Evolutionary conservation across 2,797 vertebrate genomes (phyloP).

Genomic region (Menidia menidia): DNA sequence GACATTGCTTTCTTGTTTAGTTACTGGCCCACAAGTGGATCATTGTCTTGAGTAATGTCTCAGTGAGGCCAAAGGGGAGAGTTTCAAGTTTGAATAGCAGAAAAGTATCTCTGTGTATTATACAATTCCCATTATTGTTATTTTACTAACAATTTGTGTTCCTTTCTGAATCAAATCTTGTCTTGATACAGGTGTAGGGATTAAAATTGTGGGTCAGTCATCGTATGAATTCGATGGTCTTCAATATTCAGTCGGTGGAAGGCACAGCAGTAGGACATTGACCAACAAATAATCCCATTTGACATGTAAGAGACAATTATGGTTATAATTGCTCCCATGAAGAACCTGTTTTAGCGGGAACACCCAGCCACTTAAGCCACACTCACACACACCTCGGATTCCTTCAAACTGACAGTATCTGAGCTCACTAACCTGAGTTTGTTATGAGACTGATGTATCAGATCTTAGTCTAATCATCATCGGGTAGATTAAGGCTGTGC

Average conservation of each 20-base stretch:
- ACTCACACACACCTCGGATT: conserved; percentile 23
- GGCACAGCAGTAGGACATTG: neutral
- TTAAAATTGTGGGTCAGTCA: neutral
- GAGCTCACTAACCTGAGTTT: neutral
- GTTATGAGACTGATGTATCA: neutral
- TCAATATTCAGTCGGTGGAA: neutral
- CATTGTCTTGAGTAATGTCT: conserved; percentile 2
- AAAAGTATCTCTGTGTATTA: neutral
- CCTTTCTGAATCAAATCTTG: neutral
- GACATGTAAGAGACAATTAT: conserved; percentile 9
- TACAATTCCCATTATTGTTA: neutral
- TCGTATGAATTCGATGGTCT: too few species aligned
- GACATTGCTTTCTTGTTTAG: neutral
- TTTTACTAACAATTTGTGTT: neutral
- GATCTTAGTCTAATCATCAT: neutral
- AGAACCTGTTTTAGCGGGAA: conserved; percentile 60
- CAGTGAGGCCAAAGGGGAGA: neutral
- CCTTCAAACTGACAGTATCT: conserved; percentile 6
- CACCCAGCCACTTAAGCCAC: conserved; percentile 49
- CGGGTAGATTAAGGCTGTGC: conserved; percentile 11
- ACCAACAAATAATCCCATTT: neutral
- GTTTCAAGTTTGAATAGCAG: neutral
- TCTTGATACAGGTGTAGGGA: neutral
- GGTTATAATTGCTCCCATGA: neutral
- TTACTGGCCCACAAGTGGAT: neutral